These are phyloP conservation scores for Wiebesia pumilae DNA, from an alignment of 1,140 invertebrate genomes.

Conservation along the genomic window DNA sequence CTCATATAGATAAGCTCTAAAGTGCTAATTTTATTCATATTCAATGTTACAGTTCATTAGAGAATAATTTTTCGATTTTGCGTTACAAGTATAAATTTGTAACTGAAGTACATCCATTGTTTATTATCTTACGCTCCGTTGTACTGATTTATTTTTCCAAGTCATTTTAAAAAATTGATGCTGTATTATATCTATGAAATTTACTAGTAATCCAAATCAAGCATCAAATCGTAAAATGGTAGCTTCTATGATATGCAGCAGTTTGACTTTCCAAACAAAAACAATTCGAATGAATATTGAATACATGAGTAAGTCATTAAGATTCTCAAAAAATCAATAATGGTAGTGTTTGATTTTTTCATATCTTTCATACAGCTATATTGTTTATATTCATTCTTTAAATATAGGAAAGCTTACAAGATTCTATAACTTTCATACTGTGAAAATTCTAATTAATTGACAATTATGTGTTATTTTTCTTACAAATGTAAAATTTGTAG, in stretches of 20 bases:
- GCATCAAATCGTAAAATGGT: background rate
- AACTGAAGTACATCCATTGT: slow-evolving; percentile 7
- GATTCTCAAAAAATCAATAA: background rate
- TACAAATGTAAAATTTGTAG: too few species aligned
- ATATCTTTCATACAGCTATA: too few species aligned
- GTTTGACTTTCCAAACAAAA: background rate
- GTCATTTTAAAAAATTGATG: background rate
- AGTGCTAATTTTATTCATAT: background rate
- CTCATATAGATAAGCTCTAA: background rate
- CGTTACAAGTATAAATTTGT: slow-evolving; percentile 4
- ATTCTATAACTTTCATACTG: too few species aligned
- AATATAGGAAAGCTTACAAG: too few species aligned
- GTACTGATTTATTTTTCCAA: background rate
- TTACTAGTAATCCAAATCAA: background rate
- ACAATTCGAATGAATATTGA: background rate
- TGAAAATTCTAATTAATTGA: too few species aligned
- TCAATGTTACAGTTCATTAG: background rate
- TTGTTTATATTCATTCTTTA: too few species aligned
- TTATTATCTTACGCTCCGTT: background rate
- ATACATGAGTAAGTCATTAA: slow-evolving; percentile 14
- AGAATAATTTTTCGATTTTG: background rate
- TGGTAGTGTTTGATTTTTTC: too few species aligned
- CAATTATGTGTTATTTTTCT: too few species aligned
- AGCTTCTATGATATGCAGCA: too few species aligned
- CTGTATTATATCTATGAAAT: background rate